phyloP scores from a whole-genome alignment of 1,140 invertebrate genomes.

The Dinoponera quadriceps region DNA sequence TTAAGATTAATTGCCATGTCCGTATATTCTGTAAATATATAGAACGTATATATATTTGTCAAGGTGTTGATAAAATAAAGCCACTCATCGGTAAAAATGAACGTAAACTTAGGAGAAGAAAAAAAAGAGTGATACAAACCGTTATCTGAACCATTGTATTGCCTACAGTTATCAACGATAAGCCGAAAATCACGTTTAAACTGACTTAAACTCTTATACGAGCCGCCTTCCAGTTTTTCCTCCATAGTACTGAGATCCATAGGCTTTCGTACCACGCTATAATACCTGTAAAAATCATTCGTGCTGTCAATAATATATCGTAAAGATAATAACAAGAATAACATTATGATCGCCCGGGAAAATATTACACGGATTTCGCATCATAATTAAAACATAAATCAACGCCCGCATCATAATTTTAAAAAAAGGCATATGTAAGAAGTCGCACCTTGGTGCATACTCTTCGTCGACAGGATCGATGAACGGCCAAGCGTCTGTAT shows the following conservation, averaged over 20 bases:
- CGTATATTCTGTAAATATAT: slow-evolving; percentile 91
- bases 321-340: too few relatives aligned
- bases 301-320: background rate
- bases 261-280: slow-evolving; percentile 87
- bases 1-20: slow-evolving; percentile 94
- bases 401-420: background rate
- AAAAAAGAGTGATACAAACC: slow-evolving; percentile 86
- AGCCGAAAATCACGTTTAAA: slow-evolving; percentile 95
- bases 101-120: background rate
- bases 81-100: slow-evolving; percentile 2
- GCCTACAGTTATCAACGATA: slow-evolving; percentile 95
- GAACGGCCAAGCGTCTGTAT: slow-evolving; percentile 97
- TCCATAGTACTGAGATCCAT: slow-evolving; percentile 96
- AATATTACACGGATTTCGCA: background rate
- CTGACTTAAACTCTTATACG: slow-evolving; percentile 92
- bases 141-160: slow-evolving; percentile 96
- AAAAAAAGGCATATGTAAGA: slow-evolving; percentile 12
- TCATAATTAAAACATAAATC: background rate
- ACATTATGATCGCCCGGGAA: too few relatives aligned
- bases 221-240: slow-evolving; percentile 92
- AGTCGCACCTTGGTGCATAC: slow-evolving; percentile 94
- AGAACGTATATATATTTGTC: background rate
- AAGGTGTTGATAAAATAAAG: slow-evolving; percentile 50
- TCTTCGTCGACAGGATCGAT: slow-evolving; percentile 95
- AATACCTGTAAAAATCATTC: slow-evolving; percentile 82